Conservation (phyloP, 1,140 invertebrate species). For the Ctenoplectra terminalis region DNA sequence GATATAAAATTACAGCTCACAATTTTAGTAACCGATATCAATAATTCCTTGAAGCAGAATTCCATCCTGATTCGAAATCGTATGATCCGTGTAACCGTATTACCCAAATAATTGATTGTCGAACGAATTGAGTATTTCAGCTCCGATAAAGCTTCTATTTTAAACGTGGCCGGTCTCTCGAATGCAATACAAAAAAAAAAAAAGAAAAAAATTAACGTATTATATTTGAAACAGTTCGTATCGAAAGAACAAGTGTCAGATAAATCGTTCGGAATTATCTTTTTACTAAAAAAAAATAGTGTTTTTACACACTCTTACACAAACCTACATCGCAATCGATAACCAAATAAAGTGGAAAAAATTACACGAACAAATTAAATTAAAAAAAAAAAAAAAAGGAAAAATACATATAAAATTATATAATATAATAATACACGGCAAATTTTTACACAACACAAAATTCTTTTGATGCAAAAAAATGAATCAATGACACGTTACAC, state of each 20-base stretch:
- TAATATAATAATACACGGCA: no score
- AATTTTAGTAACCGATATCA: no score
- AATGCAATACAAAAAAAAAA: not conserved
- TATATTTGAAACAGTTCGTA: not conserved
- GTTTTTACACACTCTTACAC: not conserved
- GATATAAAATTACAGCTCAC: no score
- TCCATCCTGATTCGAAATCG: not conserved
- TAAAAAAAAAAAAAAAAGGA: not conserved
- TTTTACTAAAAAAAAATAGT: not conserved
- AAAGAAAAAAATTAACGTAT: not conserved
- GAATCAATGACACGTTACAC: no score
- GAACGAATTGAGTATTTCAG: not conserved
- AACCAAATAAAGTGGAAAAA: not conserved
- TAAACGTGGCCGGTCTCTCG: not conserved
- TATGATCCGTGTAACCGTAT: not conserved
- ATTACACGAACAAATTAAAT: not conserved
- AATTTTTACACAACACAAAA: no score
- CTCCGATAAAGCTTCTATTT: constrained; percentile 4
- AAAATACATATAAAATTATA: not conserved
- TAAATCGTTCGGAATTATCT: not conserved
- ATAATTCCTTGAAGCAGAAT: not conserved
- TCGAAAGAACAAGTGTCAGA: not conserved
- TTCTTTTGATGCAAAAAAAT: no score
- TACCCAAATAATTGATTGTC: constrained; percentile 12
- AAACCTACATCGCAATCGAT: not conserved